These are phyloP conservation scores for Patella pellucida DNA, from an alignment of 2,888 invertebrate species.

Conservation along the genomic window DNA sequence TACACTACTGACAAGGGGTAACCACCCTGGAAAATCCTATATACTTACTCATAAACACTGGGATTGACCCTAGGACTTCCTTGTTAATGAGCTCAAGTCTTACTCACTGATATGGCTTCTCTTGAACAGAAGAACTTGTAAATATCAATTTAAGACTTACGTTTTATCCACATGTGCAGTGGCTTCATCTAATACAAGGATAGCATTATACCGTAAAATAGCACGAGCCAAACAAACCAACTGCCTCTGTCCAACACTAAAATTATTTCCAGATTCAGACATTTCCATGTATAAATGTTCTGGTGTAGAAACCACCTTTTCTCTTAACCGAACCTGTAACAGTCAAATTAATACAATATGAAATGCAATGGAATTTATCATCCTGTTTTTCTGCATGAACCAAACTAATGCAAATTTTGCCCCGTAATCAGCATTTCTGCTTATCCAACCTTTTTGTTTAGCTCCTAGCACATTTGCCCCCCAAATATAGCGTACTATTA, in stretches of 20 bases:
- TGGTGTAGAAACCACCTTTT: slow-evolving; percentile 42
- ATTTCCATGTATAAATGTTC: slow-evolving; percentile 50
- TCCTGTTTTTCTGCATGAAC: too few species aligned
- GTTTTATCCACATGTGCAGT: slow-evolving; percentile 61
- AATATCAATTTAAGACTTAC: slow-evolving; percentile 35
- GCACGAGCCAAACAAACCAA: slow-evolving; percentile 52
- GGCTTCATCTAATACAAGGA: slow-evolving; percentile 64
- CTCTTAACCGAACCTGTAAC: slow-evolving; percentile 50
- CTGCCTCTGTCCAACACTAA: slow-evolving; percentile 52
- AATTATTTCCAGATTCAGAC: slow-evolving; percentile 39
- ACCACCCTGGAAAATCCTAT: not conserved
- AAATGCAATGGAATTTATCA: too few species aligned
- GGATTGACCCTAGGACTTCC: too few species aligned
- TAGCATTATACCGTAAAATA: slow-evolving; percentile 53
- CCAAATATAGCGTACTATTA: too few species aligned
- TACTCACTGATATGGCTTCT: too few species aligned
- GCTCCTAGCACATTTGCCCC: too few species aligned
- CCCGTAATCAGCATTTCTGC: too few species aligned
- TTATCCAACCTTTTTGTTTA: too few species aligned
- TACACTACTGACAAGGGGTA: too few species aligned
- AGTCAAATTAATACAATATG: too few species aligned
- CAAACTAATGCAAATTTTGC: too few species aligned
- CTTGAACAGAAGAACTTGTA: not conserved
- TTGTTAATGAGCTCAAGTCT: too few species aligned
- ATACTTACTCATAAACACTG: slow-evolving; percentile 27